Evolutionary conservation across 2,113 vertebrate genomes (phyloP).

Genomic region (Octodon degus): DNA sequence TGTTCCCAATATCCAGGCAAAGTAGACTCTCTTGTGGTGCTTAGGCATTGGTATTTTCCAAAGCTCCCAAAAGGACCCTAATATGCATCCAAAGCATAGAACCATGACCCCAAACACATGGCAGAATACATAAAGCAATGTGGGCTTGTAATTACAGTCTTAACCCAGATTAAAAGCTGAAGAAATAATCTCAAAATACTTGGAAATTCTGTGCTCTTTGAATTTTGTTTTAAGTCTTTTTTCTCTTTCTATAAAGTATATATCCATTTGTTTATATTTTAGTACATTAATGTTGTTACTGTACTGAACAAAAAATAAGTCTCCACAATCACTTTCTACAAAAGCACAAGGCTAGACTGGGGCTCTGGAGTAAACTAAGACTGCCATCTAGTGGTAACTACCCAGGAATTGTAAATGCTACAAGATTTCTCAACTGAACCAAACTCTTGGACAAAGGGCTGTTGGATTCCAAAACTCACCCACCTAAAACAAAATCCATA

Average conservation of each 20-base stretch:
- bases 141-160: not conserved
- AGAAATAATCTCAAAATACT: not conserved
- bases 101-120: not conserved
- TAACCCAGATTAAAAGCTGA: not conserved
- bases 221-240: slow-evolving; percentile 22
- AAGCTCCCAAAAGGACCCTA: not conserved
- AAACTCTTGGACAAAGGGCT: not conserved
- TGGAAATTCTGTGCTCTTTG: not conserved
- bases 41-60: not conserved
- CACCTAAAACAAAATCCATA: not conserved
- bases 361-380: slow-evolving; percentile 5
- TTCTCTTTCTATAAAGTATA: not conserved
- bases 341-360: not conserved
- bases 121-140: not conserved
- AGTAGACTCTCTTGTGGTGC: not conserved
- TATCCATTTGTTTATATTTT: not conserved
- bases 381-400: slow-evolving; percentile 68
- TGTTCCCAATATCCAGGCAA: not conserved
- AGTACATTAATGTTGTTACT: not conserved
- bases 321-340: not conserved
- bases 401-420: not conserved
- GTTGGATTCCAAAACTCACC: not conserved
- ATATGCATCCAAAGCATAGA: not conserved
- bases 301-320: not conserved
- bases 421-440: not conserved